Conservation (phyloP, 2,113 vertebrate genomes). For the Heterocephalus glaber region DNA sequence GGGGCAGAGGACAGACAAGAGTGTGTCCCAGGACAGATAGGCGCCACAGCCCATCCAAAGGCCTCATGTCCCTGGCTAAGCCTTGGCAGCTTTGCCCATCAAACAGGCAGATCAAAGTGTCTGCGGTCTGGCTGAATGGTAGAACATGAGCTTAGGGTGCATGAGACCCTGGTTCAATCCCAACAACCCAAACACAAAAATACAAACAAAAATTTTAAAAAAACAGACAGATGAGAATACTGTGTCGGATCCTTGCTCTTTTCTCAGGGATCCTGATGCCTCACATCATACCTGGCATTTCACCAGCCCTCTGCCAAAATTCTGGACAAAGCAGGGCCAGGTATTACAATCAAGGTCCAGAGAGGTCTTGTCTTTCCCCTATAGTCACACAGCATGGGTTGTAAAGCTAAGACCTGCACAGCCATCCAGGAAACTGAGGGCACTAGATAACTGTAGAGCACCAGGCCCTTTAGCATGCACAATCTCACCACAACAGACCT, state of each 20-base stretch:
- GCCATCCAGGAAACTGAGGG: neutral
- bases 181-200: neutral
- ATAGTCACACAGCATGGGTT: neutral
- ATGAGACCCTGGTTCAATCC: neutral
- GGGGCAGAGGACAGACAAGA: neutral
- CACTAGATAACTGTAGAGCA: accelerated
- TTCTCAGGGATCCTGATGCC: neutral
- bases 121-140: neutral
- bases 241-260: neutral
- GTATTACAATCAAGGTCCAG: neutral
- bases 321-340: neutral
- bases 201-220: neutral
- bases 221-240: neutral
- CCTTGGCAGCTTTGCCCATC: neutral
- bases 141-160: neutral
- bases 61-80: neutral
- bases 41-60: neutral
- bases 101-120: too few relatives aligned
- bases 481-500: neutral
- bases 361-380: neutral
- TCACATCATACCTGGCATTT: too few relatives aligned
- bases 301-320: neutral
- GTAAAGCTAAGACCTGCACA: neutral
- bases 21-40: neutral
- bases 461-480: too few relatives aligned